Evolutionary conservation across 1,140 invertebrate species (phyloP).

Genomic region (Drosophila pallidifrons): DNA sequence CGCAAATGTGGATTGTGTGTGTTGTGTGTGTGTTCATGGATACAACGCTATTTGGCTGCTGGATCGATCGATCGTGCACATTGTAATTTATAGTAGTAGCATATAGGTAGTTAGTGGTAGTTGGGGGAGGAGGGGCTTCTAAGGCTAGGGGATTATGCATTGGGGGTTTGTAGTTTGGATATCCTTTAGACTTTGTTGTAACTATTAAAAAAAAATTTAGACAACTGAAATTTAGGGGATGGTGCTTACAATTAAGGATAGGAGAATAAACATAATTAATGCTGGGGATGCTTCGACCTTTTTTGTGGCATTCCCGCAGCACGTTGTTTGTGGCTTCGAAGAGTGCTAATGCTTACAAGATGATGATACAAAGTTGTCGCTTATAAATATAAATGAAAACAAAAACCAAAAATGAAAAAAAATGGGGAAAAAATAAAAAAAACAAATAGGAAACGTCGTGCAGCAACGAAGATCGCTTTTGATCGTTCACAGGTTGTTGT

Average conservation of each 20-base stretch:
- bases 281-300: not conserved
- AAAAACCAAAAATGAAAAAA: too few species aligned
- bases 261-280: conserved; percentile 4
- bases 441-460: too few species aligned
- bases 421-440: too few species aligned
- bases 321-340: not conserved
- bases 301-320: not conserved
- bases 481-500: not conserved
- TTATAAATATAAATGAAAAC: conserved; percentile 21
- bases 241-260: conserved; percentile 24
- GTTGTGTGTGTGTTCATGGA: not conserved
- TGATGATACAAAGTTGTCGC: conserved; percentile 6
- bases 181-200: not conserved
- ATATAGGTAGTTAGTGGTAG: not conserved
- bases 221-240: conserved; percentile 2
- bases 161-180: not conserved
- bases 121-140: too few species aligned
- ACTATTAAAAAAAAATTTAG: conserved; percentile 1
- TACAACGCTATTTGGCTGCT: not conserved
- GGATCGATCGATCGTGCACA: not conserved
- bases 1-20: not conserved
- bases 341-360: conserved; percentile 8
- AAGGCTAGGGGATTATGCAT: not conserved
- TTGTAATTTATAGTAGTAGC: not conserved
- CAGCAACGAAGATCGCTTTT: too few species aligned